These are phyloP conservation scores for Pinctada fucata DNA, from an alignment of 2,888 invertebrate genomes.

Conservation along the genomic window DNA sequence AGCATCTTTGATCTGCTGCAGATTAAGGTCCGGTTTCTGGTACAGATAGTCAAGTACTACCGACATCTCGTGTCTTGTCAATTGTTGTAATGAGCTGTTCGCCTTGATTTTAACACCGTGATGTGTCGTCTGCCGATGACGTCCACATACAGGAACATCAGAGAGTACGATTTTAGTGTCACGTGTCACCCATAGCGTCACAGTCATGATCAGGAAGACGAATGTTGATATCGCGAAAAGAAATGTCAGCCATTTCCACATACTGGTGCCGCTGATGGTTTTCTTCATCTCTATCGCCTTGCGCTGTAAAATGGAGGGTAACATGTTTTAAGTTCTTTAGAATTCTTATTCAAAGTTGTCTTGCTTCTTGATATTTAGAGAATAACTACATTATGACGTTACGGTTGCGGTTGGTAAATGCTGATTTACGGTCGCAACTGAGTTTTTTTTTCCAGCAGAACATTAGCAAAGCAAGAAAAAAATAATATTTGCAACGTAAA, in stretches of 20 bases:
- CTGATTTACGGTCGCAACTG: too few relatives aligned
- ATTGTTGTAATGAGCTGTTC: constrained; percentile 55
- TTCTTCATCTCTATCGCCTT: constrained; percentile 12
- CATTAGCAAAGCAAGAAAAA: too few relatives aligned
- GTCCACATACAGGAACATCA: background rate
- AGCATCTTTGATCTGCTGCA: constrained; percentile 51
- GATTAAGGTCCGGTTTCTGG: constrained; percentile 44
- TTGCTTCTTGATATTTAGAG: too few relatives aligned
- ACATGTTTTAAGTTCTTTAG: too few relatives aligned
- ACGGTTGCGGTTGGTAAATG: too few relatives aligned
- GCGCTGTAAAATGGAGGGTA: too few relatives aligned
- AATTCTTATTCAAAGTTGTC: too few relatives aligned
- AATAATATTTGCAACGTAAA: too few relatives aligned
- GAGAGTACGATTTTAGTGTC: constrained; percentile 14
- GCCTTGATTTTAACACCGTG: background rate
- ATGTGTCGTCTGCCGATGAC: background rate
- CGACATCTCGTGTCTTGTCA: constrained; percentile 57
- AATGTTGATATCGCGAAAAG: constrained; percentile 27
- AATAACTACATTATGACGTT: too few relatives aligned
- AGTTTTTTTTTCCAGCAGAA: too few relatives aligned
- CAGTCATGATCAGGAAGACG: constrained; percentile 24
- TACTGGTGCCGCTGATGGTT: constrained; percentile 9
- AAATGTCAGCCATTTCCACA: constrained; percentile 38
- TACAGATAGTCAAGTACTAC: constrained; percentile 55
- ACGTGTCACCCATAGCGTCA: constrained; percentile 16